Conservation (phyloP, 2,888 invertebrate genomes). For the Mythimna ferrago region DNA sequence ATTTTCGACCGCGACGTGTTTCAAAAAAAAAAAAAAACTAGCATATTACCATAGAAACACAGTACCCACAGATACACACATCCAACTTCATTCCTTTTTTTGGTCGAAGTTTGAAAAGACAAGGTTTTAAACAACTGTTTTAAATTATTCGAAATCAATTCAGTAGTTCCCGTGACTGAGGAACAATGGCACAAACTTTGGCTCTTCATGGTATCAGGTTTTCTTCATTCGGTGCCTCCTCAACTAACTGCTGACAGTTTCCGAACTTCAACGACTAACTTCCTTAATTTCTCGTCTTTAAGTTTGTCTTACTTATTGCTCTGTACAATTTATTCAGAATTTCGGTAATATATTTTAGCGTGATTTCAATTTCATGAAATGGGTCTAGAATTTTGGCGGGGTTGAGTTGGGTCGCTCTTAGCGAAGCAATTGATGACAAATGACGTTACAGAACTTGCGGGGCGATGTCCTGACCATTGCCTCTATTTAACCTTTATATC, state of each 20-base stretch:
- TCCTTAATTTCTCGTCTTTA: conserved; percentile 50
- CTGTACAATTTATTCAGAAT: conserved; percentile 33
- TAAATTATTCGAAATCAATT: conserved; percentile 36
- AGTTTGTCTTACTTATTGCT: conserved; percentile 46
- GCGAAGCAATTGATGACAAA: conserved; percentile 13
- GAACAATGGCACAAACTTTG: conserved; percentile 51
- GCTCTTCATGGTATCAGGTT: conserved; percentile 52
- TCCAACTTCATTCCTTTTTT: too few species aligned
- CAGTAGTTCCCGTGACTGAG: conserved; percentile 23
- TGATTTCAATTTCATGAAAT: conserved; percentile 12
- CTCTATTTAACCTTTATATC: too few species aligned
- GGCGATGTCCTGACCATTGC: too few species aligned
- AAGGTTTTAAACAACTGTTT: neutral
- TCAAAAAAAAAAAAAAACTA: too few species aligned
- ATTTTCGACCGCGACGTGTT: too few species aligned
- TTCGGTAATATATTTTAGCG: conserved; percentile 15
- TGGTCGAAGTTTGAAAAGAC: neutral
- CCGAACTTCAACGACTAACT: conserved; percentile 52
- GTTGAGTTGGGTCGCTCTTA: conserved; percentile 19
- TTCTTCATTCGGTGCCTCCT: conserved; percentile 53
- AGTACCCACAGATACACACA: too few species aligned
- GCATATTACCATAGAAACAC: too few species aligned
- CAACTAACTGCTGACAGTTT: conserved; percentile 56
- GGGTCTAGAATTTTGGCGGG: neutral
- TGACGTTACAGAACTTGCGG: conserved; percentile 3